phyloP scores from a whole-genome alignment of 2,888 invertebrate species.

The Scaeva pyrastri region DNA sequence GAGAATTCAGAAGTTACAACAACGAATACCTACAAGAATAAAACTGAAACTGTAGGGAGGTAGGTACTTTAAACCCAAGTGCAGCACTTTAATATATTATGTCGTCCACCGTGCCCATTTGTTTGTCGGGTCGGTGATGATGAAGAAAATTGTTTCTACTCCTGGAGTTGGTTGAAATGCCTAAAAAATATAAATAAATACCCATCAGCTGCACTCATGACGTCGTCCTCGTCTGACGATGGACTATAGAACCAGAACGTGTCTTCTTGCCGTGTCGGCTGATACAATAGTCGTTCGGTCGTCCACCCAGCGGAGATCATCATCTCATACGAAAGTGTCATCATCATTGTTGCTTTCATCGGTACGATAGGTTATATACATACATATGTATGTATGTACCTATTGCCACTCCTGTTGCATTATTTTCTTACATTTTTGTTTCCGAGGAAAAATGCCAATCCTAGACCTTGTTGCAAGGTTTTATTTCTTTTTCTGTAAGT shows the following conservation, averaged over 20 bases:
- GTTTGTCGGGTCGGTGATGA: slow-evolving; percentile 71
- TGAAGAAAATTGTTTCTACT: slow-evolving; percentile 13
- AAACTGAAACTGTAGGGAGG: not conserved
- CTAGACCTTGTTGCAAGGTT: slow-evolving; percentile 56
- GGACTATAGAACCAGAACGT: slow-evolving; percentile 40
- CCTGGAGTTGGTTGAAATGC: not conserved
- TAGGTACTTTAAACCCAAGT: slow-evolving; percentile 45
- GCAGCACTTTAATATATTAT: slow-evolving; percentile 10
- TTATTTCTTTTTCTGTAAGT: not conserved
- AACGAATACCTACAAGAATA: slow-evolving; percentile 2
- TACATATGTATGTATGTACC: not conserved
- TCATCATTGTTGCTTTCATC: slow-evolving; percentile 12
- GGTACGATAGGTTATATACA: not conserved
- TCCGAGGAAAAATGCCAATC: slow-evolving; percentile 54
- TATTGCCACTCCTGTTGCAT: slow-evolving; percentile 41
- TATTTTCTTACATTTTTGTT: slow-evolving; percentile 22
- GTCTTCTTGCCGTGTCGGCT: not conserved
- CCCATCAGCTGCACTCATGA: slow-evolving; percentile 28
- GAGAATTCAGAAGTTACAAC: slow-evolving; percentile 17
- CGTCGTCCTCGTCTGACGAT: not conserved
- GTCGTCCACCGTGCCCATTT: slow-evolving; percentile 43
- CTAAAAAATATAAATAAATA: slow-evolving; percentile 25
- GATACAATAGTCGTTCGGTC: no score
- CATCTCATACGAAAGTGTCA: slow-evolving; percentile 55
- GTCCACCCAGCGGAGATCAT: slow-evolving; percentile 53